These are phyloP conservation scores for Penaeus chinensis DNA, from an alignment of 1,140 invertebrate species.

Conservation along the genomic window DNA sequence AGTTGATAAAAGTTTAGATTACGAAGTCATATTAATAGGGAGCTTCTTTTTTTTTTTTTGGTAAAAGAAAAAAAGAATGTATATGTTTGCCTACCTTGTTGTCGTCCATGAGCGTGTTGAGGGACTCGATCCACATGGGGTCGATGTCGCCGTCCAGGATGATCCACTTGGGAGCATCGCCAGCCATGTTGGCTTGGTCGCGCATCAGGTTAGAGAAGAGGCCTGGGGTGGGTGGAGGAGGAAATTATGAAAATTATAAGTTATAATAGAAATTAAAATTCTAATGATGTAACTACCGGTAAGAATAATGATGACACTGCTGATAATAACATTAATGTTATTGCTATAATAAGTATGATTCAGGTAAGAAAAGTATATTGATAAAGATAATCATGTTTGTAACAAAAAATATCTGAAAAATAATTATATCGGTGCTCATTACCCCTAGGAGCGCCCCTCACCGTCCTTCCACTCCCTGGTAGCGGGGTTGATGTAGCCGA, in stretches of 20 bases:
- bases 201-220: conserved; percentile 95
- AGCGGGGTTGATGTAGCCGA: conserved; percentile 95
- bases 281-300: neutral
- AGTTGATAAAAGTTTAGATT: conserved; percentile 5
- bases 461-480: conserved; percentile 98
- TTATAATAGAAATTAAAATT: neutral
- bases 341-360: too few relatives aligned
- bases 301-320: too few relatives aligned
- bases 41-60: too few relatives aligned
- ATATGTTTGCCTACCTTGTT: conserved; percentile 69
- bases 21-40: too few relatives aligned
- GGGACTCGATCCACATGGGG: conserved; percentile 98
- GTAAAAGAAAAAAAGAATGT: too few relatives aligned
- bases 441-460: conserved; percentile 66
- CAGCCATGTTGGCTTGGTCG: conserved; percentile 88
- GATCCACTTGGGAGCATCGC: conserved; percentile 96
- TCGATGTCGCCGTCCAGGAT: conserved; percentile 97
- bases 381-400: too few relatives aligned
- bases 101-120: conserved; percentile 81
- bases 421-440: too few relatives aligned
- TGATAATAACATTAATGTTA: too few relatives aligned
- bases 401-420: too few relatives aligned
- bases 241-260: neutral
- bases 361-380: too few relatives aligned
- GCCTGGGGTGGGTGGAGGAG: conserved; percentile 69